These are phyloP conservation scores for Lamellibrachia columna DNA, from an alignment of 2,888 invertebrate genomes.

Conservation along the genomic window DNA sequence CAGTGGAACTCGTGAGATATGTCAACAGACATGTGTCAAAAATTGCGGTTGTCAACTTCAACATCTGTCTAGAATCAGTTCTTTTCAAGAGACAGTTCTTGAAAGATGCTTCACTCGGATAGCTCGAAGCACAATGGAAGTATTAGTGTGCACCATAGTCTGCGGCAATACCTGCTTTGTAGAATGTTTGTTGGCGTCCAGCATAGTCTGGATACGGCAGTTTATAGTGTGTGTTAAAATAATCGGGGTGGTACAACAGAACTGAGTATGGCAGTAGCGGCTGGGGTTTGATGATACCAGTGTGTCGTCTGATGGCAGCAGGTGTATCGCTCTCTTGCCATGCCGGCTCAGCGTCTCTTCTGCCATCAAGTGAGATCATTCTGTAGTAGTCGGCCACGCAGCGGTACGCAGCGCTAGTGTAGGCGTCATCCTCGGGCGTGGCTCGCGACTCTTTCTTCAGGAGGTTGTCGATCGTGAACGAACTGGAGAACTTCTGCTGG, in stretches of 20 bases:
- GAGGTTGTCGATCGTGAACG: slow-evolving; percentile 5
- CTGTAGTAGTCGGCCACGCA: slow-evolving; percentile 16
- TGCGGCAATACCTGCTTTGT: neutral
- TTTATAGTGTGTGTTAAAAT: neutral
- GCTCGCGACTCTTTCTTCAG: neutral
- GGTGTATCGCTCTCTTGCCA: neutral
- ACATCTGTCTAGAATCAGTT: neutral
- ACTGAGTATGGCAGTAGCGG: neutral
- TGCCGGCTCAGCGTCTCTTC: neutral
- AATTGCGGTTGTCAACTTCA: neutral
- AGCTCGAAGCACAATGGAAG: neutral
- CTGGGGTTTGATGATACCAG: neutral
- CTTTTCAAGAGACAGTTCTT: neutral
- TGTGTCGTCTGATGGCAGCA: neutral
- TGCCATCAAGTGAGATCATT: slow-evolving; percentile 5
- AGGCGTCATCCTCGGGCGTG: neutral
- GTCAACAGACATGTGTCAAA: neutral
- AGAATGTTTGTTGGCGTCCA: neutral
- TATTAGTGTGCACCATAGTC: neutral
- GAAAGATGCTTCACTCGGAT: neutral
- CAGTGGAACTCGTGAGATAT: neutral
- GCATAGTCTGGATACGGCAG: neutral
- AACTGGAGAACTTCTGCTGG: neutral
- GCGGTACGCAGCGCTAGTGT: neutral
- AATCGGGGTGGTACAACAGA: neutral